Percentiles rank a stretch among this genome's conserved stretches.
These are phyloP conservation scores for Candoia aspera DNA, from an alignment of 2,113 vertebrate species.

Conservation along the genomic window DNA sequence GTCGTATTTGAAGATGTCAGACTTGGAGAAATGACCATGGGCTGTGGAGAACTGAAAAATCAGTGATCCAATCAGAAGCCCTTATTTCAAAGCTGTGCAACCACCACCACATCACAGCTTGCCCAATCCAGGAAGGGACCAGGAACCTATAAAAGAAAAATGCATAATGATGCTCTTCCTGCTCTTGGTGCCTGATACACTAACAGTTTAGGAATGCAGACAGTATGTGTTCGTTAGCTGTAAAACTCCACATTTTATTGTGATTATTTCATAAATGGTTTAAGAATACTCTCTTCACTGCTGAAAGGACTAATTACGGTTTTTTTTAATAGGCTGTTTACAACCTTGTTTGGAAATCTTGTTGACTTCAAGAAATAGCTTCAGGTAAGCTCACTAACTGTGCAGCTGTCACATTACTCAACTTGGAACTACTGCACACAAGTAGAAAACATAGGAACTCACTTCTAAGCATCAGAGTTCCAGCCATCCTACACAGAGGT, in stretches of 20 bases:
- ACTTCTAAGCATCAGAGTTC: too few relatives aligned
- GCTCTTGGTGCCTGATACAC: background rate
- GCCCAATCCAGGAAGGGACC: background rate
- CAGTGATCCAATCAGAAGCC: background rate
- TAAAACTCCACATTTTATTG: background rate
- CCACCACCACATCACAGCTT: background rate
- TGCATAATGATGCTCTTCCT: background rate
- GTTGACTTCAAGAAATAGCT: background rate
- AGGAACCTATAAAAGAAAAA: background rate
- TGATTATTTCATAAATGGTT: background rate
- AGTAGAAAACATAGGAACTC: too few relatives aligned
- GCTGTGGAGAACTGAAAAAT: background rate
- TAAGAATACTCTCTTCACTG: background rate
- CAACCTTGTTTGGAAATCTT: background rate
- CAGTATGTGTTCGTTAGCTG: background rate
- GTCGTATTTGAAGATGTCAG: background rate
- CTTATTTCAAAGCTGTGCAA: background rate
- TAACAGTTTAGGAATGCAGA: background rate
- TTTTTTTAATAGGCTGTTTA: background rate
- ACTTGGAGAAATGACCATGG: background rate
- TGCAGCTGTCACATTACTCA: background rate
- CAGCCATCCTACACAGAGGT: too few relatives aligned
- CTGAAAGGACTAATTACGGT: background rate
- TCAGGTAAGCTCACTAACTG: background rate
- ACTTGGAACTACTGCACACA: background rate